Percentiles rank a stretch among this genome's conserved stretches.
Evolutionary conservation across 2,888 invertebrate species (phyloP).

Genomic region (Aricia artaxerxes): DNA sequence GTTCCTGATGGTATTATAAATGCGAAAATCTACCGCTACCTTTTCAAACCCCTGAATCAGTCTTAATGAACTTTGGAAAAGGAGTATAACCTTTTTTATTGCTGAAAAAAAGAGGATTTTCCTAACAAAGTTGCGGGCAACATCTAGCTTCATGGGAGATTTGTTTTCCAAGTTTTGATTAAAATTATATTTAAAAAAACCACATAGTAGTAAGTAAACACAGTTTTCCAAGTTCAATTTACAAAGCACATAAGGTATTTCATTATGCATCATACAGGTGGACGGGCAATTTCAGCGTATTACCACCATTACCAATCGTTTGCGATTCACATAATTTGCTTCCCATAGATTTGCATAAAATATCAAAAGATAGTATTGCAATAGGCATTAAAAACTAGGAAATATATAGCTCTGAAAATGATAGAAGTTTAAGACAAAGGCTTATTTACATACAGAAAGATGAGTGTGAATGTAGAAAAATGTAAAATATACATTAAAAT

Average conservation of each 20-base stretch:
- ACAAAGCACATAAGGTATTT: not conserved
- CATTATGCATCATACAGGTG: not conserved
- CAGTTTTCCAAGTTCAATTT: not conserved
- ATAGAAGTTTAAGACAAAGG: too few species aligned
- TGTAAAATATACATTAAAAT: too few species aligned
- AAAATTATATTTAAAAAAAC: not conserved
- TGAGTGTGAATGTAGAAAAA: too few species aligned
- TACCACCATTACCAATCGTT: slow-evolving; percentile 5
- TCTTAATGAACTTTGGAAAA: not conserved
- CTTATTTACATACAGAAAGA: too few species aligned
- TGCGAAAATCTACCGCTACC: too few species aligned
- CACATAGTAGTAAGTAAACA: not conserved
- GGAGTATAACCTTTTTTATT: not conserved
- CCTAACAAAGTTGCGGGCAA: too few species aligned
- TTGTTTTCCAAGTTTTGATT: not conserved
- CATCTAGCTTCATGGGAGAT: not conserved
- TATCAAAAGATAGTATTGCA: not conserved
- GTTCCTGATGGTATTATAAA: not conserved
- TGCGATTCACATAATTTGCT: slow-evolving; percentile 13
- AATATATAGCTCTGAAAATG: too few species aligned
- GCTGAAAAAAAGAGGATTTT: too few species aligned
- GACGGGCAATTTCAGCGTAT: slow-evolving; percentile 6
- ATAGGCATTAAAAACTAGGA: too few species aligned
- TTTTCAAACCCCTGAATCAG: too few species aligned
- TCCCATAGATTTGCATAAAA: not conserved